Conservation (phyloP, 1,140 invertebrate species). For the Drosophila prosaltans region DNA sequence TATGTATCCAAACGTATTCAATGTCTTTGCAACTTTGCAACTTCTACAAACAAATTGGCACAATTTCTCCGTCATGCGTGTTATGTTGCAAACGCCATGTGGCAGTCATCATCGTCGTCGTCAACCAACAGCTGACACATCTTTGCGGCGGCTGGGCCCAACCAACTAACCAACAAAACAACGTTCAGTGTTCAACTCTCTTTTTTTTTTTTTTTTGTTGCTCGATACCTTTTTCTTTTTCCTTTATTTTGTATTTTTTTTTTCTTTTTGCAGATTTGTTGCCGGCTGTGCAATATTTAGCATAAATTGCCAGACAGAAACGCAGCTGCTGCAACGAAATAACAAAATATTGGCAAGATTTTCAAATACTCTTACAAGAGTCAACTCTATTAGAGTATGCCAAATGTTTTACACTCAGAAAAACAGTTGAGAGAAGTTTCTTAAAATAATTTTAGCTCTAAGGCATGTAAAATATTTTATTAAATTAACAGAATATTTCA, state of each 20-base stretch:
- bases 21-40: conserved; percentile 61
- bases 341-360: conserved; percentile 11
- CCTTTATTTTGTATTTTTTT: conserved; percentile 13
- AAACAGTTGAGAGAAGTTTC: not conserved
- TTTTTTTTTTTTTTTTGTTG: conserved; percentile 27
- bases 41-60: conserved; percentile 71
- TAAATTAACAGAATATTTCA: no score
- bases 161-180: conserved; percentile 44
- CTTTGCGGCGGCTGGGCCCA: conserved; percentile 53
- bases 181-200: conserved; percentile 52
- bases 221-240: conserved; percentile 22
- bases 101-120: conserved; percentile 33
- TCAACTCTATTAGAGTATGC: not conserved
- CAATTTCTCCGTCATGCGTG: conserved; percentile 74
- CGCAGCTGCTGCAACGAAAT: conserved; percentile 48
- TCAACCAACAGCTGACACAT: conserved; percentile 61
- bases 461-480: no score
- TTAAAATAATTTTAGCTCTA: no score
- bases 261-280: conserved; percentile 61
- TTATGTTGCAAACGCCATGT: conserved; percentile 72
- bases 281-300: conserved; percentile 63
- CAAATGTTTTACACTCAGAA: not conserved
- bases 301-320: conserved; percentile 61
- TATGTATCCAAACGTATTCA: conserved; percentile 30
- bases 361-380: conserved; percentile 37